Conservation (phyloP, 2,113 vertebrate genomes). For the Ranitomeya variabilis region DNA sequence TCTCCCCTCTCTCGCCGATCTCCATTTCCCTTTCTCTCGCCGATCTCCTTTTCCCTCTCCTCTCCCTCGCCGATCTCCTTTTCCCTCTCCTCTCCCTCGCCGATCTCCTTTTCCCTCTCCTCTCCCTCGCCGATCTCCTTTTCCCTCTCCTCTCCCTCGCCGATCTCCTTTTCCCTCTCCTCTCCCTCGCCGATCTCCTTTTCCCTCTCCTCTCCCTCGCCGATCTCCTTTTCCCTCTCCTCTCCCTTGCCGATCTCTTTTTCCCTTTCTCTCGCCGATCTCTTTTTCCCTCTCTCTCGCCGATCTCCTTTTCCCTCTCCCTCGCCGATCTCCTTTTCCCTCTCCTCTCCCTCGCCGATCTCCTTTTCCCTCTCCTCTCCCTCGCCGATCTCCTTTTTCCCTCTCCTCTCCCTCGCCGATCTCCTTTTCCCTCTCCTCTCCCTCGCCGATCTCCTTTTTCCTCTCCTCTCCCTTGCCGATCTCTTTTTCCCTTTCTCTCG, state of each 20-base stretch:
- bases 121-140: background rate
- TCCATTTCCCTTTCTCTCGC: background rate
- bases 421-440: background rate
- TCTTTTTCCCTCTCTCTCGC: background rate
- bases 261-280: background rate
- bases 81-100: background rate
- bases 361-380: background rate
- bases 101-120: background rate
- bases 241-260: background rate
- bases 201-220: background rate
- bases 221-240: background rate
- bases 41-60: background rate
- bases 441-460: background rate
- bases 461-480: too few species aligned
- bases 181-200: constrained; percentile 20
- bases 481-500: background rate
- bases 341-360: constrained; percentile 40
- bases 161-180: background rate
- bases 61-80: background rate
- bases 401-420: background rate
- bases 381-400: too few species aligned
- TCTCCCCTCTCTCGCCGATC: background rate
- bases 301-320: too few species aligned
- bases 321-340: too few species aligned
- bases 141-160: too few species aligned